phyloP scores from a whole-genome alignment of 2,797 vertebrate genomes.

The Acrocephalus scirpaceus region DNA sequence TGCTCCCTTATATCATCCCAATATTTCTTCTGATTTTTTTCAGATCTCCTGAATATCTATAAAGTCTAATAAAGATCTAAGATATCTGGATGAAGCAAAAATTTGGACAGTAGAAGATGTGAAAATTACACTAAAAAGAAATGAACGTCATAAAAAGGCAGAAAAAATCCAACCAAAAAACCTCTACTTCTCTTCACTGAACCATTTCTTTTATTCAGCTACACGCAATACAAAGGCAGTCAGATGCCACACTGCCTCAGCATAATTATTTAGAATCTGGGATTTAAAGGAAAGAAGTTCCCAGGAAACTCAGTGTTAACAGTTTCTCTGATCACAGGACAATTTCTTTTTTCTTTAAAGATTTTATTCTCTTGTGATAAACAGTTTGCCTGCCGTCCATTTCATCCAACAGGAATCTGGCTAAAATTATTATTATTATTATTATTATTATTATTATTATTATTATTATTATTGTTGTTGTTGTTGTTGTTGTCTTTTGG shows the following conservation, averaged over 20 bases:
- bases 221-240: neutral
- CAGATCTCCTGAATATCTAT: neutral
- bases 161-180: neutral
- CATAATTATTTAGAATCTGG: neutral
- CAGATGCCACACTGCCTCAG: neutral
- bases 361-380: neutral
- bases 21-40: neutral
- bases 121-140: neutral
- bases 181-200: neutral
- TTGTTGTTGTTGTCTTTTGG: neutral
- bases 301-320: neutral
- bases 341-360: neutral
- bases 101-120: accelerated
- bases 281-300: neutral
- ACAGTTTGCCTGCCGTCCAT: neutral
- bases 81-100: neutral
- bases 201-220: neutral
- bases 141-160: neutral
- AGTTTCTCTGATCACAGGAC: neutral
- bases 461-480: too few species aligned
- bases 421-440: neutral
- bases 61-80: neutral
- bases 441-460: too few species aligned
- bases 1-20: neutral
- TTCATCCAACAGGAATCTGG: neutral